A percentile compares a stretch with the other conserved stretches of the same genome.
These are phyloP conservation scores for Lathronympha strigana DNA, from an alignment of 2,888 invertebrate genomes.

Conservation along the genomic window DNA sequence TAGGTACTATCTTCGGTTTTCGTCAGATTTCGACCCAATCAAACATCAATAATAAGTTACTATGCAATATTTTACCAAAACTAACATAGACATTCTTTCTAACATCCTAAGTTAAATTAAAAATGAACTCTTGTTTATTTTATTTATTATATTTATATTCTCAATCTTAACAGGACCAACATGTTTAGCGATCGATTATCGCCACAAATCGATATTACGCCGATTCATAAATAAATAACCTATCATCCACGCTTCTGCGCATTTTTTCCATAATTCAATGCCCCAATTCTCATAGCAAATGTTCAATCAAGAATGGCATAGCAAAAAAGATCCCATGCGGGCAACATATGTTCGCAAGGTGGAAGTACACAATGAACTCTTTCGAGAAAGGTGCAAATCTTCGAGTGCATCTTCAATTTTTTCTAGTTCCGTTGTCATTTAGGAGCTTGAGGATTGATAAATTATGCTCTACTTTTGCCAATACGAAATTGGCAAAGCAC, in stretches of 20 bases:
- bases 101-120: too few relatives aligned
- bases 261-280: conserved; percentile 25
- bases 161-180: neutral
- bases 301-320: conserved; percentile 44
- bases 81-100: too few relatives aligned
- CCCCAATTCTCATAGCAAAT: conserved; percentile 40
- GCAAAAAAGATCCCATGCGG: conserved; percentile 63
- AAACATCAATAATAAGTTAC: too few relatives aligned
- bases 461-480: neutral
- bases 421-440: conserved; percentile 51
- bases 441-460: conserved; percentile 3
- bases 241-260: conserved; percentile 29
- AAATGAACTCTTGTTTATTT: too few relatives aligned
- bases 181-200: conserved; percentile 3
- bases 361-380: conserved; percentile 67
- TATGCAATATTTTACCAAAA: too few relatives aligned
- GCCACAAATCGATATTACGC: conserved; percentile 1
- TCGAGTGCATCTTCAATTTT: conserved; percentile 71
- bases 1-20: too few relatives aligned
- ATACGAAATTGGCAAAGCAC: neutral
- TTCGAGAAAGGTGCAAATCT: conserved; percentile 76
- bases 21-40: too few relatives aligned
- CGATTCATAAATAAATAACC: conserved; percentile 24
- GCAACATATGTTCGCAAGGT: conserved; percentile 75
- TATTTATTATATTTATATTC: neutral